Conservation (phyloP, 2,888 invertebrate genomes). For the Cenopis cana region DNA sequence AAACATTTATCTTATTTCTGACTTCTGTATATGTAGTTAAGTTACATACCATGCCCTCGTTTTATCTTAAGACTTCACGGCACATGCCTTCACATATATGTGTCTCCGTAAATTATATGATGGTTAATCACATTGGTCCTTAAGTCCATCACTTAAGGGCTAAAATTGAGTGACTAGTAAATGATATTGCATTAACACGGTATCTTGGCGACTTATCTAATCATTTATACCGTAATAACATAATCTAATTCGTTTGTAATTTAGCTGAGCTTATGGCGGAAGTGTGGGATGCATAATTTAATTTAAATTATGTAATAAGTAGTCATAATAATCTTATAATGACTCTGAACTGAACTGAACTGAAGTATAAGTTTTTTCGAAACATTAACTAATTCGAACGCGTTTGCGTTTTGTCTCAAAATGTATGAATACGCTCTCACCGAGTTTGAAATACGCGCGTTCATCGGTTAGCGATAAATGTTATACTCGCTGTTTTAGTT, state of each 20-base stretch:
- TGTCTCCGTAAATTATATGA: conserved; percentile 15
- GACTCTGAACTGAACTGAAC: too few species aligned
- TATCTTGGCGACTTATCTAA: conserved; percentile 34
- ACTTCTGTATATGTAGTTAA: background rate
- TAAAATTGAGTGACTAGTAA: background rate
- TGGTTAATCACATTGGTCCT: background rate
- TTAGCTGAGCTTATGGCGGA: conserved; percentile 32
- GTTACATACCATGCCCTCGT: conserved; percentile 10
- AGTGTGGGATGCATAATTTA: conserved; percentile 31
- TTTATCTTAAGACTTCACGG: conserved; percentile 16
- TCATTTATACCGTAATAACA: conserved; percentile 34
- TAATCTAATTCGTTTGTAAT: conserved; percentile 38
- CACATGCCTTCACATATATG: conserved; percentile 5
- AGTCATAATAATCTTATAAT: conserved; percentile 27
- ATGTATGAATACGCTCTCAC: too few species aligned
- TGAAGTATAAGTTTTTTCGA: too few species aligned
- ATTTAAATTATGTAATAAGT: conserved; percentile 32
- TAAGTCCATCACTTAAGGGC: background rate
- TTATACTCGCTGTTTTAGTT: too few species aligned
- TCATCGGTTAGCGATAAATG: too few species aligned
- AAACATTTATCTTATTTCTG: background rate
- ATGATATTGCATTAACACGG: conserved; percentile 10
- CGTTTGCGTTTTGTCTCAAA: too few species aligned
- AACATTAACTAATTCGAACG: too few species aligned
- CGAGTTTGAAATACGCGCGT: too few species aligned